A percentile compares a stretch with the other conserved stretches of the same genome.
phyloP scores from a whole-genome alignment of 2,797 vertebrate genomes.

The Spinus pinus region DNA sequence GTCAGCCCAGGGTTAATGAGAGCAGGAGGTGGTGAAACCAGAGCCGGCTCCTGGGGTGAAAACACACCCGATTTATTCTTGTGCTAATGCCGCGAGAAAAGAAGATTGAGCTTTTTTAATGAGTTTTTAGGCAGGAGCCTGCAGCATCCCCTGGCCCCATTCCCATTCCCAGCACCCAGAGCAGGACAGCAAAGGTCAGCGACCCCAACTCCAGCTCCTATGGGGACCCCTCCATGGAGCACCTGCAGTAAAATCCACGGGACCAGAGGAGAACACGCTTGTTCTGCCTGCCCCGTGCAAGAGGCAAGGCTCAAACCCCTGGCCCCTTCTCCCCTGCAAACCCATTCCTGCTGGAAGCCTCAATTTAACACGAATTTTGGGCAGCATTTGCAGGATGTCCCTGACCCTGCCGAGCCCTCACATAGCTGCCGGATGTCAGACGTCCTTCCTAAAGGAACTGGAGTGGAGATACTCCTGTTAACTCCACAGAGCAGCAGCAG shows the following conservation, averaged over 20 bases:
- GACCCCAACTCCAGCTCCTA: no score
- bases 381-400: not conserved
- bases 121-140: not conserved
- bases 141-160: fast-evolving
- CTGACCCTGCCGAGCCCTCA: not conserved
- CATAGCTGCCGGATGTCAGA: not conserved
- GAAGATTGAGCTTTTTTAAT: conserved; percentile 9
- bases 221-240: not conserved
- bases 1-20: not conserved
- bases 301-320: not conserved
- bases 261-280: fast-evolving
- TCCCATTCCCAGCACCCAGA: not conserved
- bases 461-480: not conserved
- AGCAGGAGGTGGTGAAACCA: conserved; percentile 35
- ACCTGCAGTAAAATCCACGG: not conserved
- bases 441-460: not conserved
- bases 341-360: not conserved
- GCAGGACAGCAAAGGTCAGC: not conserved
- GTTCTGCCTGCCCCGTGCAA: not conserved
- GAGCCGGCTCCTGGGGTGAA: not conserved
- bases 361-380: not conserved
- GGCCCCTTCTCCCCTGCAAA: not conserved
- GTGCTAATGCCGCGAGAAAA: conserved; percentile 23
- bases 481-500: not conserved
- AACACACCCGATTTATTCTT: conserved; percentile 30